These are phyloP conservation scores for Cydia fagiglandana DNA, from an alignment of 1,140 invertebrate genomes.

Conservation along the genomic window DNA sequence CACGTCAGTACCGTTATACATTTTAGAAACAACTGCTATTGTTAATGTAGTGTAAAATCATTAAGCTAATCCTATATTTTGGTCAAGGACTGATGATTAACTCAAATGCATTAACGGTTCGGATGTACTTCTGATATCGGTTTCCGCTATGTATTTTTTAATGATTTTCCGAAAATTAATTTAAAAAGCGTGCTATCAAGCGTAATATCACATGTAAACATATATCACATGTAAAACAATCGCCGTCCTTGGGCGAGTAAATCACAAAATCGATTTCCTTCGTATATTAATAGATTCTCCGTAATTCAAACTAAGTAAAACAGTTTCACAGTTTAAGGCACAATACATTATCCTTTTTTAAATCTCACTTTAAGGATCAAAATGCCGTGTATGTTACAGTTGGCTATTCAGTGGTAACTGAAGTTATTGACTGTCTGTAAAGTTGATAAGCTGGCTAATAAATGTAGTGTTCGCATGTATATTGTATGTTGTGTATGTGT, in stretches of 20 bases:
- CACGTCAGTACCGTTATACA: neutral
- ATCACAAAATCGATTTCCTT: conserved; percentile 19
- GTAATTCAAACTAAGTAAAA: conserved; percentile 10
- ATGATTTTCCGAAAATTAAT: conserved; percentile 12
- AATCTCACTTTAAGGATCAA: neutral
- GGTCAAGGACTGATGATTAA: conserved; percentile 28
- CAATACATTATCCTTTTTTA: neutral
- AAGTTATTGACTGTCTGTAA: conserved; percentile 53
- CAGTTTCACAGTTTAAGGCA: neutral
- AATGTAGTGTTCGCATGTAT: conserved; percentile 40
- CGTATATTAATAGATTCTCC: conserved; percentile 3
- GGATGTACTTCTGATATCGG: conserved; percentile 5
- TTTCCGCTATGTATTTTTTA: conserved; percentile 13
- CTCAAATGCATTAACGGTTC: conserved; percentile 6
- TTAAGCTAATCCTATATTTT: neutral
- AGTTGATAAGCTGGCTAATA: conserved; percentile 56
- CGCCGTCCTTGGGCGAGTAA: neutral
- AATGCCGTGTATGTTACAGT: conserved; percentile 14
- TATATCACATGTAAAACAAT: neutral
- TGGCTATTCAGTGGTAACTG: conserved; percentile 48
- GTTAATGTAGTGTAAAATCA: neutral
- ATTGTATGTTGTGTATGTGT: conserved; percentile 36
- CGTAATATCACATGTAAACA: neutral
- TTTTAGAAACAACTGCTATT: conserved; percentile 19
- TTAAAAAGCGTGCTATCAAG: neutral